Percentiles rank a stretch among this genome's conserved stretches.
These are phyloP conservation scores for Ostrea edulis DNA, from an alignment of 1,140 invertebrate species.

Conservation along the genomic window DNA sequence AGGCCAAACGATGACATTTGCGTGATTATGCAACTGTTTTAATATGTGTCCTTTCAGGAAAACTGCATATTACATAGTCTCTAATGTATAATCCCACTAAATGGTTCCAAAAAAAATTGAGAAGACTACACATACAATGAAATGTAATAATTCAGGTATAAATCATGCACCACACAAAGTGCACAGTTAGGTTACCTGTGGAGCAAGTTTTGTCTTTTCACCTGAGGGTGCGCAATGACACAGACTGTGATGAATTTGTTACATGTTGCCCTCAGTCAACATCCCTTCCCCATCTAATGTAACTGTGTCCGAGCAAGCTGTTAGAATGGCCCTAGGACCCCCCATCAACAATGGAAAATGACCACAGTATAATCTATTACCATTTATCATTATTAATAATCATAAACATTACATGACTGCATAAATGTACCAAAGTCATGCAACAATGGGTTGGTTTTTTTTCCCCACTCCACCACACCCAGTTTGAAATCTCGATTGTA, in stretches of 20 bases:
- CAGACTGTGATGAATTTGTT: conserved; percentile 26
- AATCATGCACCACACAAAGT: not conserved
- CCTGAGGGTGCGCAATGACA: conserved; percentile 14
- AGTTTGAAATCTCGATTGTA: not conserved
- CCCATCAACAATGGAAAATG: conserved; percentile 18
- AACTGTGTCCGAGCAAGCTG: conserved; percentile 18
- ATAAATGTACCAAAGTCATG: not conserved
- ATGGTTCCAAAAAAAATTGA: not conserved
- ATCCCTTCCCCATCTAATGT: conserved; percentile 4
- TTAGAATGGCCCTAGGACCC: not conserved
- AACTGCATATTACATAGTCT: not conserved
- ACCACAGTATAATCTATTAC: not conserved
- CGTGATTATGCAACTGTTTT: not conserved
- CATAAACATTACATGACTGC: not conserved
- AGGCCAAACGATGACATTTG: not conserved
- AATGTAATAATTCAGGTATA: not conserved
- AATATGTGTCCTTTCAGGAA: not conserved
- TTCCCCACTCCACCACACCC: not conserved
- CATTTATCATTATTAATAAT: conserved; percentile 29
- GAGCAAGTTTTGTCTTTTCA: not conserved
- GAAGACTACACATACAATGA: not conserved
- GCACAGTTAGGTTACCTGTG: not conserved
- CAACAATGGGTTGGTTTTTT: not conserved
- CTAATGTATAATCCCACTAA: not conserved
- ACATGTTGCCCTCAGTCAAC: conserved; percentile 25